A percentile compares a stretch with the other conserved stretches of the same genome.
Evolutionary conservation across 2,113 vertebrate species (phyloP).

Genomic region (Sebastes fasciatus): DNA sequence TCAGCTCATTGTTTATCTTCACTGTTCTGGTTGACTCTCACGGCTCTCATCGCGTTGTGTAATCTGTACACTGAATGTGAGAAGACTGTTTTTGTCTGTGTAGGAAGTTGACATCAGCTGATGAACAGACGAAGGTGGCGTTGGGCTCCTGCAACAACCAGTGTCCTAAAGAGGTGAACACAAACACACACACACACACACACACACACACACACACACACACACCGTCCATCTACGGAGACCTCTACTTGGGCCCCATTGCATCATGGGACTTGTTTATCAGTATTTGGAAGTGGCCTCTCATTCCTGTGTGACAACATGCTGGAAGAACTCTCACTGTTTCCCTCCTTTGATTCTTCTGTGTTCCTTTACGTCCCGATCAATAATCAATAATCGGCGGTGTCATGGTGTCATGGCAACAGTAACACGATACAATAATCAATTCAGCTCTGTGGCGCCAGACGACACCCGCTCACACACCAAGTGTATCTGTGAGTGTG

Average conservation of each 20-base stretch:
- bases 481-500: not conserved
- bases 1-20: too few species aligned
- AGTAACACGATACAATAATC: not conserved
- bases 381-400: constrained; percentile 5
- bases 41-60: too few species aligned
- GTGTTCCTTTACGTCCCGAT: not conserved
- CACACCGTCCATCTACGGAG: not conserved
- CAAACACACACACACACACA: constrained; percentile 18
- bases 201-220: constrained; percentile 47
- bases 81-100: not conserved
- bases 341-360: not conserved
- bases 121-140: constrained; percentile 82
- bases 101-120: constrained; percentile 88
- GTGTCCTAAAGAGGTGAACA: constrained; percentile 94
- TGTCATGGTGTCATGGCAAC: not conserved
- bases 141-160: constrained; percentile 94
- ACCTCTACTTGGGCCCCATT: not conserved
- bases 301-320: not conserved
- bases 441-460: constrained; percentile 22
- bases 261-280: constrained; percentile 40
- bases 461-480: not conserved
- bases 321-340: not conserved
- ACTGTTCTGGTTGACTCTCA: too few species aligned
- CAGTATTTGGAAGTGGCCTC: constrained; percentile 10
- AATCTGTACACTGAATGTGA: too few species aligned